A percentile compares a stretch with the other conserved stretches of the same genome.
Evolutionary conservation across 1,140 invertebrate species (phyloP).

Genomic region (Drosophila mauritiana): DNA sequence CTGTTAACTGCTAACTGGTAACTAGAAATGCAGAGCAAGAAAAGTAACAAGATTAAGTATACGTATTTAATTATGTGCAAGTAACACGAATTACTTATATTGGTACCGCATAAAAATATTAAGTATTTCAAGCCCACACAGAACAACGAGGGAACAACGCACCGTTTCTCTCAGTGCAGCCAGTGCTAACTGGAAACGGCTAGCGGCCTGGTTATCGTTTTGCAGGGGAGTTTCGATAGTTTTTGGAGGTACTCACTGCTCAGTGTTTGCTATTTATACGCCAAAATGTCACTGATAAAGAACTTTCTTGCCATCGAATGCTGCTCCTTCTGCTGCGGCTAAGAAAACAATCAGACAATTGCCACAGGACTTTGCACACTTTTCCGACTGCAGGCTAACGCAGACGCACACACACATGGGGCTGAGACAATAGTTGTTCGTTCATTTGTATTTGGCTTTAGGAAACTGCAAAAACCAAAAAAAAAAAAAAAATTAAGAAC

Average conservation of each 20-base stretch:
- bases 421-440: slow-evolving; percentile 67
- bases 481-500: slow-evolving; percentile 75
- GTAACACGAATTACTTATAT: no score
- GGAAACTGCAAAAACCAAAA: slow-evolving; percentile 70
- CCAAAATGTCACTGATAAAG: slow-evolving; percentile 78
- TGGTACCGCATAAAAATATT: no score
- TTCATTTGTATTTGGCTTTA: slow-evolving; percentile 80
- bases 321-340: slow-evolving; percentile 56
- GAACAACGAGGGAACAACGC: no score
- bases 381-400: slow-evolving; percentile 57
- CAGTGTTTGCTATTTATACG: slow-evolving; percentile 59
- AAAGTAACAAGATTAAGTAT: not conserved
- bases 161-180: slow-evolving; percentile 10
- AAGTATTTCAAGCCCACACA: no score
- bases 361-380: slow-evolving; percentile 76
- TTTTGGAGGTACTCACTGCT: slow-evolving; percentile 16
- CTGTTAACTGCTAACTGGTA: slow-evolving; percentile 36
- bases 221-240: slow-evolving; percentile 2
- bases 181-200: slow-evolving; percentile 1
- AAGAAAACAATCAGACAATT: slow-evolving; percentile 81
- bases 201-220: slow-evolving; percentile 3
- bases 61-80: no score
- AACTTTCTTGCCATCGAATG: slow-evolving; percentile 67
- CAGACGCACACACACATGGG: slow-evolving; percentile 14
- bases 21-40: slow-evolving; percentile 5